Conservation (phyloP, 2,797 vertebrate genomes). For the Coccyzus lansbergi region DNA sequence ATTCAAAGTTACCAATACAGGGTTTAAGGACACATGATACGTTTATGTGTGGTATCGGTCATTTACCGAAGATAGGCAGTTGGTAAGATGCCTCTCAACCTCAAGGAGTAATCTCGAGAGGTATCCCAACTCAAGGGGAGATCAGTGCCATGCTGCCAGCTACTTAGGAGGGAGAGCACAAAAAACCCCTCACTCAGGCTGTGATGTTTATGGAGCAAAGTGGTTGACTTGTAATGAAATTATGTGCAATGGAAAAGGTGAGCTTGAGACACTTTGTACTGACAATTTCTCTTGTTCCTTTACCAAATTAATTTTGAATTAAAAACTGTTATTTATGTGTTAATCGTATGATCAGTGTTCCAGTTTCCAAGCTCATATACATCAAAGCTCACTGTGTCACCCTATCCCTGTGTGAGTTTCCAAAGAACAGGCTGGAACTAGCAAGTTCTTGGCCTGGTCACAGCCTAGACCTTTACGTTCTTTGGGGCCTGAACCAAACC, state of each 20-base stretch:
- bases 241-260: neutral
- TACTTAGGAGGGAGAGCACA: neutral
- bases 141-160: neutral
- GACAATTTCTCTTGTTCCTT: neutral
- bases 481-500: neutral
- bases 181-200: neutral
- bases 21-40: neutral
- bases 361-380: neutral
- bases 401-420: neutral
- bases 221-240: neutral
- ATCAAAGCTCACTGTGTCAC: neutral
- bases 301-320: neutral
- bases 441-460: neutral
- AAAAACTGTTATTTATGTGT: neutral
- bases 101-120: neutral
- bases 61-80: neutral
- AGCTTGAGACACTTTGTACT: neutral
- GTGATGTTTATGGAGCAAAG: neutral
- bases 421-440: neutral
- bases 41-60: rapidly evolving
- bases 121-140: neutral
- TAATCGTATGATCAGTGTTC: neutral
- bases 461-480: neutral
- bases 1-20: neutral
- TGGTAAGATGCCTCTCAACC: neutral